Conservation (phyloP, 2,888 invertebrate genomes). For the Danaus chrysippus region DNA sequence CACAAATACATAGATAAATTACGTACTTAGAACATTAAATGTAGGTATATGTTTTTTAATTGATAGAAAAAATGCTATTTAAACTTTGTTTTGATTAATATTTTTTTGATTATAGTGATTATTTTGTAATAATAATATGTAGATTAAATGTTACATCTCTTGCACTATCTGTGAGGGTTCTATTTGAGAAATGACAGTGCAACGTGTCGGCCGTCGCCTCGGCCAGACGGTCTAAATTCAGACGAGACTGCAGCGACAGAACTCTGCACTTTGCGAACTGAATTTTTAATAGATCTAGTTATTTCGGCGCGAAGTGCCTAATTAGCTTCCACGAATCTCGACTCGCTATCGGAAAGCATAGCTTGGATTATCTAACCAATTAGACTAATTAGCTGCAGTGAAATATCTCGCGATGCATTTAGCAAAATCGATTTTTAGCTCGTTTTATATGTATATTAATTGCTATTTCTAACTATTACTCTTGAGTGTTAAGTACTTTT, state of each 20-base stretch:
- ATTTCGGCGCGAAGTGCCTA: conserved; percentile 59
- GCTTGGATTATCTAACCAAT: conserved; percentile 13
- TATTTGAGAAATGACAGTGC: conserved; percentile 56
- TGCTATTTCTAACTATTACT: too few species aligned
- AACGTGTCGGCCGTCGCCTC: conserved; percentile 43
- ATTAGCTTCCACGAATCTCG: conserved; percentile 47
- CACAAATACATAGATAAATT: too few species aligned
- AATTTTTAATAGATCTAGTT: conserved; percentile 66
- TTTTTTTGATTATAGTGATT: background rate
- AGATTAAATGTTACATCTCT: conserved; percentile 33
- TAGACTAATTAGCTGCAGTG: conserved; percentile 4
- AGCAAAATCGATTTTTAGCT: too few species aligned
- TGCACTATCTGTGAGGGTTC: conserved; percentile 40
- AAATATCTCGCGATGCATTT: background rate
- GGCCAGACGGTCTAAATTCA: conserved; percentile 64
- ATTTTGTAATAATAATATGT: background rate
- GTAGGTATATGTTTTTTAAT: too few species aligned
- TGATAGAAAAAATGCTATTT: background rate
- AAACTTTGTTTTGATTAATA: background rate
- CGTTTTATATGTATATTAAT: too few species aligned
- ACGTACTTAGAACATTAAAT: too few species aligned
- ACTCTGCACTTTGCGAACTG: conserved; percentile 70
- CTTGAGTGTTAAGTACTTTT: too few species aligned
- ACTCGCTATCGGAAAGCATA: conserved; percentile 18
- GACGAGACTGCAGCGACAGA: conserved; percentile 63